Percentiles rank a stretch among this genome's conserved stretches.
These are phyloP conservation scores for Scolopax mira DNA, from an alignment of 2,113 vertebrate genomes.

Conservation along the genomic window DNA sequence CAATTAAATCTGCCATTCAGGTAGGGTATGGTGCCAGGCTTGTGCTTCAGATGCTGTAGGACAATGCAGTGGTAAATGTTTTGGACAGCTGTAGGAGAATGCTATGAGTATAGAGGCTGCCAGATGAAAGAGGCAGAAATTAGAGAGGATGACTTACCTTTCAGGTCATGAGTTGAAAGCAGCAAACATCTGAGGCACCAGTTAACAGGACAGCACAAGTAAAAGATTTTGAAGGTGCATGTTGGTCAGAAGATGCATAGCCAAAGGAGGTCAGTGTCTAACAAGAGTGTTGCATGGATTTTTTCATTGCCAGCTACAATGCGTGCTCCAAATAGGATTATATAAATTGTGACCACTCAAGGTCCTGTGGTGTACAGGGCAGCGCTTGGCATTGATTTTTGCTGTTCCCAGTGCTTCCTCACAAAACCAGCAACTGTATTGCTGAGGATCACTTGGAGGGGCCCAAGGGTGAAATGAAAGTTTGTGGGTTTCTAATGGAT, in stretches of 20 bases:
- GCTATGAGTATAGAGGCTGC: not conserved
- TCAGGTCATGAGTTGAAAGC: not conserved
- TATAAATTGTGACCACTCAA: not conserved
- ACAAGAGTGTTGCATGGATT: rapidly evolving
- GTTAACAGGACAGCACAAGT: not conserved
- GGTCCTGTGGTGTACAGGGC: not conserved
- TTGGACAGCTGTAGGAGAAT: not conserved
- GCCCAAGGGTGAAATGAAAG: not conserved
- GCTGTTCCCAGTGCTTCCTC: not conserved
- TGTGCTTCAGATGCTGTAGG: not conserved
- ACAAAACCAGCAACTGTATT: not conserved
- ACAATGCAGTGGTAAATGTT: not conserved
- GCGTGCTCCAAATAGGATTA: not conserved
- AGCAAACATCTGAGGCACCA: not conserved
- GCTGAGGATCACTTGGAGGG: not conserved
- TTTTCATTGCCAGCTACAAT: not conserved
- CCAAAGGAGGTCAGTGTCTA: not conserved
- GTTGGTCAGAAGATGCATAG: not conserved
- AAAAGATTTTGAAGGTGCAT: not conserved
- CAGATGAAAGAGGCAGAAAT: not conserved
- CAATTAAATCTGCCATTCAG: not conserved
- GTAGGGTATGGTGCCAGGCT: not conserved
- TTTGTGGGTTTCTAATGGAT: not conserved
- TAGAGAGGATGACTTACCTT: not conserved
- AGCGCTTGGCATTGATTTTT: not conserved